Evolutionary conservation across 2,113 vertebrate genomes (phyloP).

Genomic region (Ptyas mucosa): DNA sequence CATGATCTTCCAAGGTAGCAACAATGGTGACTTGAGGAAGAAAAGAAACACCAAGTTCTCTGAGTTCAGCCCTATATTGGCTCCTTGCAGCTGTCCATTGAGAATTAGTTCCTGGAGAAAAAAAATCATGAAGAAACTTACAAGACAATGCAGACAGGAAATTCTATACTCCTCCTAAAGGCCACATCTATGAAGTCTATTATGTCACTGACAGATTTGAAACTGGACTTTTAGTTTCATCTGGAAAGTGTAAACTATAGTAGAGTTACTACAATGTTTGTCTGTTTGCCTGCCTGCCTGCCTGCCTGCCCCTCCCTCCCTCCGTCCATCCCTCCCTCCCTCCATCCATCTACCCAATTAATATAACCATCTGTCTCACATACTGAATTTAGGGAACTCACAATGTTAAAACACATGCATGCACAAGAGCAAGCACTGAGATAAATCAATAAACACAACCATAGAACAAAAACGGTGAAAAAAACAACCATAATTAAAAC

Average conservation of each 20-base stretch:
- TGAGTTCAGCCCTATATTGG: background rate
- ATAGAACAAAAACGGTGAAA: background rate
- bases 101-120: background rate
- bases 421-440: background rate
- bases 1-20: background rate
- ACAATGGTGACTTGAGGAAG: too few species aligned
- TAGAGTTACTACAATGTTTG: background rate
- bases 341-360: background rate
- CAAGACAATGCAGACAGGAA: background rate
- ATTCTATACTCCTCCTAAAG: background rate
- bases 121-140: background rate
- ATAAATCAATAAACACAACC: background rate
- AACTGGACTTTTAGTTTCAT: background rate
- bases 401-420: background rate
- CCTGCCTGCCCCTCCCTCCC: background rate
- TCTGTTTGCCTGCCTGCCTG: background rate
- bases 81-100: background rate
- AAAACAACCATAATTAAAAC: background rate
- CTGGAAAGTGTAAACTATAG: background rate
- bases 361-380: background rate
- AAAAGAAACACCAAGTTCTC: background rate
- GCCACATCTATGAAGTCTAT: background rate
- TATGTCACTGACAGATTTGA: background rate
- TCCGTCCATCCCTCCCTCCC: background rate
- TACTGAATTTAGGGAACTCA: background rate